Conservation (phyloP, 2,113 vertebrate genomes). For the Raja brachyura region DNA sequence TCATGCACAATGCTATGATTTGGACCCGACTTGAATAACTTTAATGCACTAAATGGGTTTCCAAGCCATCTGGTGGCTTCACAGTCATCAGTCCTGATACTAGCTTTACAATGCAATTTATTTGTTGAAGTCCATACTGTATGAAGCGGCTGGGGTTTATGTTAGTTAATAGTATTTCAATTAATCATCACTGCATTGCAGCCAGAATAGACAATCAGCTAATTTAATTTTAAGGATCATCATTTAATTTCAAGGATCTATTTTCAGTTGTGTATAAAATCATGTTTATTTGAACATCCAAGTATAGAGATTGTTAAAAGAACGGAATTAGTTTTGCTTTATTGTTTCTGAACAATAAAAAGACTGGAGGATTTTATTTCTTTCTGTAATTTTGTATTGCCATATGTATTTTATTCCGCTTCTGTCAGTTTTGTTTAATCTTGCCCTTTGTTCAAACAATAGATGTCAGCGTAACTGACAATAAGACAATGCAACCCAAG, state of each 20-base stretch:
- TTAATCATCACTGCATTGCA: background rate
- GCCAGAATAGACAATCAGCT: background rate
- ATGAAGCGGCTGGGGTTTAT: background rate
- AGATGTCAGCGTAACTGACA: conserved; percentile 34
- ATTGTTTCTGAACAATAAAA: background rate
- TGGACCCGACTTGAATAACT: too few relatives aligned
- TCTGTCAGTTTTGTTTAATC: background rate
- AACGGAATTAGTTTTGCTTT: background rate
- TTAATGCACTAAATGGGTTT: too few relatives aligned
- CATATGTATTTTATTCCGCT: background rate
- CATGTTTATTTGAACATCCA: too few relatives aligned
- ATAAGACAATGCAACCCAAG: conserved; percentile 21
- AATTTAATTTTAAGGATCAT: background rate
- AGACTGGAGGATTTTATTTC: background rate
- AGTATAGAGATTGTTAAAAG: background rate
- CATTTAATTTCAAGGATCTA: background rate
- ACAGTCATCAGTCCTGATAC: too few relatives aligned
- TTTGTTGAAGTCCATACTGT: background rate
- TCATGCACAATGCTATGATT: too few relatives aligned
- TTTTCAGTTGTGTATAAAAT: background rate
- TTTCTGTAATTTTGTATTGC: too few relatives aligned
- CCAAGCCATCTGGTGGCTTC: too few relatives aligned
- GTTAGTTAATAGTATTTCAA: background rate
- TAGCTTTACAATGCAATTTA: too few relatives aligned
- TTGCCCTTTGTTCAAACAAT: conserved; percentile 5